Conservation (phyloP, 2,113 vertebrate species). For the Lepidothrix coronata region DNA sequence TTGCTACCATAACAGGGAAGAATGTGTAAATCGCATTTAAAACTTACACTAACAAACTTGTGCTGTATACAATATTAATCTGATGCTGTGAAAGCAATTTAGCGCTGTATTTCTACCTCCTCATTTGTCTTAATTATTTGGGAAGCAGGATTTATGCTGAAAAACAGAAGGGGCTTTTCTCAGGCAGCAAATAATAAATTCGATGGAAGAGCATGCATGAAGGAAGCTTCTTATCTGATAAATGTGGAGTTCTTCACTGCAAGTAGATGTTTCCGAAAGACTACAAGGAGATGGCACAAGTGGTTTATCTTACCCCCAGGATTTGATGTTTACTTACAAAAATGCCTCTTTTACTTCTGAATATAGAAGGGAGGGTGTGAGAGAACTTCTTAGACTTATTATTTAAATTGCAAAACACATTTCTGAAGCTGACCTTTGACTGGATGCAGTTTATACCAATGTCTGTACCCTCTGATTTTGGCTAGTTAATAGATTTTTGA, state of each 20-base stretch:
- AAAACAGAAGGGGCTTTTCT: constrained; percentile 72
- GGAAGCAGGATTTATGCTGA: constrained; percentile 74
- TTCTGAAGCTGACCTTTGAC: constrained; percentile 52
- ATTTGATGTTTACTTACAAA: constrained; percentile 65
- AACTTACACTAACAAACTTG: constrained; percentile 72
- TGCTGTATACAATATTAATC: constrained; percentile 74
- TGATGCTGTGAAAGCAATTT: constrained; percentile 81
- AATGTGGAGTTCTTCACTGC: constrained; percentile 76
- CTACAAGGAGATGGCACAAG: constrained; percentile 66
- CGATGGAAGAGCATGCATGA: constrained; percentile 63
- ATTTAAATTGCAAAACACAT: constrained; percentile 18
- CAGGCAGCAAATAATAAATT: constrained; percentile 75
- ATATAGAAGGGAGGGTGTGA: constrained; percentile 37
- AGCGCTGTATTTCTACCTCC: constrained; percentile 83
- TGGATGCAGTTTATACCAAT: constrained; percentile 35
- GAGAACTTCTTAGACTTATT: constrained; percentile 29
- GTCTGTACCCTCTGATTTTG: constrained; percentile 59
- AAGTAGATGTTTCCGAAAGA: constrained; percentile 46
- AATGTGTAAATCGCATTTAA: constrained; percentile 64
- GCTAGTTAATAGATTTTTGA: constrained; percentile 44
- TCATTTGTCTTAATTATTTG: constrained; percentile 83
- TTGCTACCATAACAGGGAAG: constrained; percentile 58
- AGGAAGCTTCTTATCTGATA: constrained; percentile 68
- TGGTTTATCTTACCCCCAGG: constrained; percentile 65
- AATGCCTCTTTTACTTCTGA: constrained; percentile 53